Conservation (phyloP, 2,113 vertebrate genomes). For the Eleginops maclovinus region DNA sequence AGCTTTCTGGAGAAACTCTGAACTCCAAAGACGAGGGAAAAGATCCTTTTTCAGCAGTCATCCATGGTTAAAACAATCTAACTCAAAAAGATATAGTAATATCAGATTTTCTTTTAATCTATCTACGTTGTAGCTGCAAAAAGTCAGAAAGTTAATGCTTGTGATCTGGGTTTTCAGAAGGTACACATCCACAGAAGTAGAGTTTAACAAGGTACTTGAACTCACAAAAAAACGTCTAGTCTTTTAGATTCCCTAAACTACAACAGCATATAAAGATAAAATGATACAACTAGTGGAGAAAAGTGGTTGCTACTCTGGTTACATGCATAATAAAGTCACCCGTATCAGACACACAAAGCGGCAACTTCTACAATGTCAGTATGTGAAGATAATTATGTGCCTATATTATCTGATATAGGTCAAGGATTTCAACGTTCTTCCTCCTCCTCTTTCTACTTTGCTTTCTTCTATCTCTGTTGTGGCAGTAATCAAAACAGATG, state of each 20-base stretch:
- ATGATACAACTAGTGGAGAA: neutral
- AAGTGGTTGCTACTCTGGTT: neutral
- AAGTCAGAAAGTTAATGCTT: neutral
- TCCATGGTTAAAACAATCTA: neutral
- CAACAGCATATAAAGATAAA: neutral
- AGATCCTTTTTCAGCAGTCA: neutral
- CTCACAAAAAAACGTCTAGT: neutral
- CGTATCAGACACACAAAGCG: neutral
- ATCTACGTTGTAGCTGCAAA: neutral
- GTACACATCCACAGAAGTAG: neutral
- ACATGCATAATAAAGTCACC: too few relatives aligned
- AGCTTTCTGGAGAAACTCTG: too few relatives aligned
- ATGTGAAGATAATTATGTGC: neutral
- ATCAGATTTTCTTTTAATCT: neutral
- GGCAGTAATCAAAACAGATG: constrained; percentile 8
- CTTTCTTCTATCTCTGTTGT: neutral
- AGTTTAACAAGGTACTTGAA: too few relatives aligned
- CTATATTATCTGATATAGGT: neutral
- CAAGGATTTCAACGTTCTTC: neutral
- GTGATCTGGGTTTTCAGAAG: neutral
- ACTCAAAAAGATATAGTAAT: neutral
- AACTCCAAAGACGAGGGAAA: too few relatives aligned
- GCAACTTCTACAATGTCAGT: neutral
- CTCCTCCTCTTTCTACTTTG: neutral
- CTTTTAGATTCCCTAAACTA: neutral